Base-by-base conservation (phyloP, 1,140 invertebrate species). In the Drosophila sp. region DNA sequence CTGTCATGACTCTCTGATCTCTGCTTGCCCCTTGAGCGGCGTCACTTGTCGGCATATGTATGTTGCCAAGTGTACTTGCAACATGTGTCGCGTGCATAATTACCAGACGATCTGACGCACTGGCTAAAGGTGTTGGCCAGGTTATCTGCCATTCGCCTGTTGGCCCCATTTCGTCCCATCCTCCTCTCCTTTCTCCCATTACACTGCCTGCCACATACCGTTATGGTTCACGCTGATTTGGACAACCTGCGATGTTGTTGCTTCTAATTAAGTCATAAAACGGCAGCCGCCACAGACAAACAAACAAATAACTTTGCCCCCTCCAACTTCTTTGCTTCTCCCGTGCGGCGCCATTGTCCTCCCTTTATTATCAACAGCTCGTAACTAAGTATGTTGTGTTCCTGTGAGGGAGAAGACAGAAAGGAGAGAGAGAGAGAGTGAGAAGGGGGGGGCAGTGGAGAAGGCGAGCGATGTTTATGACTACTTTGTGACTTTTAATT, bases 81-180 rank as follows among this genome's bases (percentile, higher is more conserved):
- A 82, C 78, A 87, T 87, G 82, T 86, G 81, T 87, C 78, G 82
- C 81, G 78, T 86, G 81, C 78, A 87, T 86, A 86, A 86, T 86
- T 87, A 72, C 54, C 59, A 75, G 53, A n/a, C 29, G 36, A 70
- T 70, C 58, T 46, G 58, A 70, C 53, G 53, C 53, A 32, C 21
- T 48, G 40, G 56, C 46, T 16, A 38, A 73, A 73, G 71, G 71
- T 73, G 64, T 62, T 56, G 62, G 41, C 61, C 69, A 58, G 62
- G 34, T 58, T 66, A 50, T 51, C 53, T 61, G 64, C n/a, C 61
- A 40, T 50, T 34, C n/a, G 13, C 32, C 7, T 58, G 51, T 16
- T 18, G 21, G 7, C 2, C 7, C n/a, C 13, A 27, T 2, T 41
- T 18, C 9, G 1, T 29, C 50, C 25, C 2, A n/a, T 32, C 11